Evolutionary conservation across 2,888 invertebrate genomes (phyloP).

Genomic region (Eledone cirrhosa): DNA sequence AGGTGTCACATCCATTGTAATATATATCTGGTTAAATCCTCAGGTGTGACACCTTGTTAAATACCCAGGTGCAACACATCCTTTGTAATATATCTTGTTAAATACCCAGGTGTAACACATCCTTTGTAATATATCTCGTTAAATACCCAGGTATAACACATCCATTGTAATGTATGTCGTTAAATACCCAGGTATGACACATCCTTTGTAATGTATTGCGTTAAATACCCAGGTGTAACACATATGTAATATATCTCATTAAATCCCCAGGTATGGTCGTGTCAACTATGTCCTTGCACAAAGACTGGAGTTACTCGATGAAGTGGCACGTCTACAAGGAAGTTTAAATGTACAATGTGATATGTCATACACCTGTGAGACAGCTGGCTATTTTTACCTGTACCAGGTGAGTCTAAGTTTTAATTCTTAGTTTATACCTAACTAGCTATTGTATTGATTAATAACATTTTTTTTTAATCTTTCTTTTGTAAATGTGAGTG

Average conservation of each 20-base stretch:
- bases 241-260: background rate
- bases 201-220: too few relatives aligned
- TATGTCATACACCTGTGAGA: slow-evolving; percentile 89
- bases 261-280: slow-evolving; percentile 81
- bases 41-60: too few relatives aligned
- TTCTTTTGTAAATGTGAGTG: too few relatives aligned
- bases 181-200: slow-evolving; percentile 77
- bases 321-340: slow-evolving; percentile 87
- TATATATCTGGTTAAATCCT: background rate
- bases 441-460: too few relatives aligned
- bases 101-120: slow-evolving; percentile 73
- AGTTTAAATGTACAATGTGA: slow-evolving; percentile 74
- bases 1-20: slow-evolving; percentile 73
- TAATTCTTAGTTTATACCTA: too few relatives aligned
- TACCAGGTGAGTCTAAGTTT: slow-evolving; percentile 74
- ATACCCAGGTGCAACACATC: too few relatives aligned
- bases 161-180: background rate
- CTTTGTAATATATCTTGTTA: background rate
- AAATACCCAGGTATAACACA: slow-evolving; percentile 72
- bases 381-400: slow-evolving; percentile 96
- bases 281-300: slow-evolving; percentile 98
- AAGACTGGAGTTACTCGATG: slow-evolving; percentile 85
- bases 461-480: too few relatives aligned
- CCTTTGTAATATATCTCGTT: background rate
- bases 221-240: too few relatives aligned